Evolutionary conservation across 2,797 vertebrate genomes (phyloP).

Genomic region (Hypotaenidia philippensis): DNA sequence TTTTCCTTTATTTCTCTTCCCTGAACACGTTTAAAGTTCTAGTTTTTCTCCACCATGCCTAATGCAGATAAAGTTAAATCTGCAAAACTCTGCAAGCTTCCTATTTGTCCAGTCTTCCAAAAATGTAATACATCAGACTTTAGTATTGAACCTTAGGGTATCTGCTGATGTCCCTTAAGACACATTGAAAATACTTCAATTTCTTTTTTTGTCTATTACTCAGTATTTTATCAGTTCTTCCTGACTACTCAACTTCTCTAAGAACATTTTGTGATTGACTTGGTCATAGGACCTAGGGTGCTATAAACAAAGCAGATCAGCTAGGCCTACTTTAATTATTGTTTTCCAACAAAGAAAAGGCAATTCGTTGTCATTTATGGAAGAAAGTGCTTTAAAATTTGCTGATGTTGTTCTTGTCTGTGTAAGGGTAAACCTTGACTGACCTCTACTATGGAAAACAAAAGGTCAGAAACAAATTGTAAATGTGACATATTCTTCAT

Average conservation of each 20-base stretch:
- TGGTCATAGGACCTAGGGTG: background rate
- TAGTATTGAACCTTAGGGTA: background rate
- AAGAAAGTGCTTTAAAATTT: background rate
- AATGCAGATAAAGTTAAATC: background rate
- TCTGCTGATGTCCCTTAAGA: background rate
- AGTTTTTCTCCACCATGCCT: background rate
- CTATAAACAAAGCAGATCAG: background rate
- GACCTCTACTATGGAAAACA: background rate
- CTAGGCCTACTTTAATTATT: background rate
- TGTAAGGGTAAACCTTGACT: background rate
- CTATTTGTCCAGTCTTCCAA: background rate
- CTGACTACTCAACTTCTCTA: background rate
- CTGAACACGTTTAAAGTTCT: background rate
- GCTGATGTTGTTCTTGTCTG: background rate
- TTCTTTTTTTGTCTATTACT: background rate
- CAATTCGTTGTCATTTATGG: background rate
- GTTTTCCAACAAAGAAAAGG: background rate
- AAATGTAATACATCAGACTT: background rate
- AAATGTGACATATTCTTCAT: background rate
- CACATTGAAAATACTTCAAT: background rate
- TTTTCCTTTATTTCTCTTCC: background rate
- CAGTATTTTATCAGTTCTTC: background rate
- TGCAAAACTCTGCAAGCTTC: background rate
- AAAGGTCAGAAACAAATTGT: background rate
- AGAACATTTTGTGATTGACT: background rate